phyloP scores from a whole-genome alignment of 2,888 invertebrate genomes.

The Timema cristinae region DNA sequence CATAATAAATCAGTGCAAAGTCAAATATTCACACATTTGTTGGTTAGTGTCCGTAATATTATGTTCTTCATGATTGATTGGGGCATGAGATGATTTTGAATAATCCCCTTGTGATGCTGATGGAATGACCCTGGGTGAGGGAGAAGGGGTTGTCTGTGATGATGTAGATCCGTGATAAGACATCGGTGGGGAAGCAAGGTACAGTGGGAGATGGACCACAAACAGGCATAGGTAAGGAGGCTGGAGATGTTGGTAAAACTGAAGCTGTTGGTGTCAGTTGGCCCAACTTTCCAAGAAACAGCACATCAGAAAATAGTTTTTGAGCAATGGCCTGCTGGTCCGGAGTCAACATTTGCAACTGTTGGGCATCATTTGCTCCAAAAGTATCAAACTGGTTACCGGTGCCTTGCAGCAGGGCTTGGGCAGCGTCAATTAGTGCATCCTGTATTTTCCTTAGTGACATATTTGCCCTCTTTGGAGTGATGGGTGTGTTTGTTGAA shows the following conservation, averaged over 20 bases:
- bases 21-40: background rate
- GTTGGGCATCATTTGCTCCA: background rate
- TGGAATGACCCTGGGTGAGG: too few relatives aligned
- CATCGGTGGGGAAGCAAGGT: too few relatives aligned
- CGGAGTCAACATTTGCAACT: too few relatives aligned
- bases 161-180: too few relatives aligned
- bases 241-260: too few relatives aligned
- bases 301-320: background rate
- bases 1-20: background rate
- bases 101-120: too few relatives aligned
- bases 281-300: background rate
- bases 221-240: too few relatives aligned
- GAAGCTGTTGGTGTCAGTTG: background rate
- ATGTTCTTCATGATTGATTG: too few relatives aligned
- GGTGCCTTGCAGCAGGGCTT: background rate
- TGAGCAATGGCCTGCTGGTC: conserved; percentile 12
- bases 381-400: background rate
- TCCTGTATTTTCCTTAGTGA: background rate
- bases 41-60: too few relatives aligned
- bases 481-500: background rate
- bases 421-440: background rate
- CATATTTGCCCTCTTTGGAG: background rate
- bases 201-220: too few relatives aligned
- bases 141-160: too few relatives aligned
- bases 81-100: too few relatives aligned